Evolutionary conservation across 2,113 vertebrate species (phyloP).

Genomic region (Tychaedon coryphoeus): DNA sequence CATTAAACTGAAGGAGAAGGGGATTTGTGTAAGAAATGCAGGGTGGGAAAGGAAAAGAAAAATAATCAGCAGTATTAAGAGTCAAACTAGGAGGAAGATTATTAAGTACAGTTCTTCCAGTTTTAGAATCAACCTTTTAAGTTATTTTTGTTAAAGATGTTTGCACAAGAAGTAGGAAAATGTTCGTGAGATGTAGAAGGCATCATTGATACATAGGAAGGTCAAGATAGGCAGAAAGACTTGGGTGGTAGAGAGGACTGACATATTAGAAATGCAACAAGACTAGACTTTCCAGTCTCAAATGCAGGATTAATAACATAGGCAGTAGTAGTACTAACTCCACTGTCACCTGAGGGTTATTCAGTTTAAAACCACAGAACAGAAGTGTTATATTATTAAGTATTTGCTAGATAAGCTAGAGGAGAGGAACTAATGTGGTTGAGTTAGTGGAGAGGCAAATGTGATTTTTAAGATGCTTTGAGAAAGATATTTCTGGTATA

Average conservation of each 20-base stretch:
- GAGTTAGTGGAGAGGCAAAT: background rate
- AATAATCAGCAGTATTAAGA: background rate
- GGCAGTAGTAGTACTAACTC: background rate
- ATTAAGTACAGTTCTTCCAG: background rate
- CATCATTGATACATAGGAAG: background rate
- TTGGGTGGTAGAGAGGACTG: background rate
- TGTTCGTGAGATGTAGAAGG: background rate
- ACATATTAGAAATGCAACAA: background rate
- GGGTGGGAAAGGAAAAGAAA: background rate
- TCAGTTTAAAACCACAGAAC: background rate
- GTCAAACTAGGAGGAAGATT: background rate
- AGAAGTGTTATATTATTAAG: background rate
- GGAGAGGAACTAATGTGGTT: background rate
- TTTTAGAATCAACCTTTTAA: background rate
- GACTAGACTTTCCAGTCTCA: background rate
- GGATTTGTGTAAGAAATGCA: background rate
- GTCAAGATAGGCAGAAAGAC: background rate
- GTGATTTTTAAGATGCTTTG: background rate
- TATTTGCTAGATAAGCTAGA: background rate
- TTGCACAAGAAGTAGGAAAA: background rate
- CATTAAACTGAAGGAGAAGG: slow-evolving; percentile 6
- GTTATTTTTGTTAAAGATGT: background rate
- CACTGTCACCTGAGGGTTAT: background rate
- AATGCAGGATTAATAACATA: background rate
- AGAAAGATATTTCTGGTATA: background rate